Conservation (phyloP, 2,797 vertebrate genomes). For the Aselliscus stoliczkanus region DNA sequence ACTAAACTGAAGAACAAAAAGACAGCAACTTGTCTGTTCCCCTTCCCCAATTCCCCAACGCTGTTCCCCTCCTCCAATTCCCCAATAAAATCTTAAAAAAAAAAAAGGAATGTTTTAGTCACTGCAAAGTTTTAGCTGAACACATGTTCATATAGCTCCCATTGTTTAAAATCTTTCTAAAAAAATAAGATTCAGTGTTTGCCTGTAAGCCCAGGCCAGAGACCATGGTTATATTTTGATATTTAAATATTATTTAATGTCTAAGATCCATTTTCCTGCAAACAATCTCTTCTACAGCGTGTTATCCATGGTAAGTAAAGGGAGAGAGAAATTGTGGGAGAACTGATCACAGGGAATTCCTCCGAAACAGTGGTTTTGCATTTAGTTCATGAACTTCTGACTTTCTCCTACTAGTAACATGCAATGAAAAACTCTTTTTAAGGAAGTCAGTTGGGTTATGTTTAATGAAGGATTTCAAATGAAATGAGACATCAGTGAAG, state of each 20-base stretch:
- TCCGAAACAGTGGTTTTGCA: not conserved
- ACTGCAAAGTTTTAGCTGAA: not conserved
- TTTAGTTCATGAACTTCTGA: not conserved
- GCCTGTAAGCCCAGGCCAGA: not conserved
- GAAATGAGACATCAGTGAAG: not conserved
- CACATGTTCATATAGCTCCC: not conserved
- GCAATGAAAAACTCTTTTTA: not conserved
- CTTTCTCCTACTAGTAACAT: not conserved
- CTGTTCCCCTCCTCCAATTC: no score
- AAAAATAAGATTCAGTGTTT: not conserved
- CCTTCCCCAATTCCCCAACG: no score
- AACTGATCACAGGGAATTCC: not conserved
- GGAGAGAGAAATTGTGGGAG: not conserved
- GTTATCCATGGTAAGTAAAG: not conserved
- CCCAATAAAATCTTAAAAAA: no score
- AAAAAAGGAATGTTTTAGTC: not conserved
- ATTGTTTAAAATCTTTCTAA: slow-evolving; percentile 19
- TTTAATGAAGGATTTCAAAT: slow-evolving; percentile 13
- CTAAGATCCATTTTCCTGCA: not conserved
- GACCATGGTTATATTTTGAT: not conserved
- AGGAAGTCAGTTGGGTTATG: not conserved
- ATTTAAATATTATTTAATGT: not conserved
- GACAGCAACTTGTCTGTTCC: no score
- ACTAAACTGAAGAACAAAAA: no score
- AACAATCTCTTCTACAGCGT: not conserved